Conservation (phyloP, 1,140 invertebrate species). For the Aricia agestis region DNA sequence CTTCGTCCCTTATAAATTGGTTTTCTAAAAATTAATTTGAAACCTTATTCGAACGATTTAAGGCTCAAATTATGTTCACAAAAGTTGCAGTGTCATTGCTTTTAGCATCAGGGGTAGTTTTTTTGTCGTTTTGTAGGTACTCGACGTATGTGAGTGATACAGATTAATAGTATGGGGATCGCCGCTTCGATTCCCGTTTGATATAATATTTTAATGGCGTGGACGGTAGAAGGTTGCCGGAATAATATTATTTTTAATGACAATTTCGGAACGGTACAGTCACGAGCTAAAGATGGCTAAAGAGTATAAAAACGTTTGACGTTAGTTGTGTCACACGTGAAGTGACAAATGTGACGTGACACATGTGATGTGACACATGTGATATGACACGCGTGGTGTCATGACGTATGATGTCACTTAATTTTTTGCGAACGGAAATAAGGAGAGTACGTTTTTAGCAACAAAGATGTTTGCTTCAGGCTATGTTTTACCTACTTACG, state of each 20-base stretch:
- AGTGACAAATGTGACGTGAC: no score
- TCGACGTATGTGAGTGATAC: constrained; percentile 14
- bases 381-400: no score
- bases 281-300: no score
- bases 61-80: not conserved
- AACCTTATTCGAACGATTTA: not conserved
- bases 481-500: no score
- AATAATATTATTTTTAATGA: not conserved
- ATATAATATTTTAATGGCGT: constrained; percentile 8
- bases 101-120: constrained; percentile 30
- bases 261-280: no score
- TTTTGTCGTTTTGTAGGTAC: constrained; percentile 23
- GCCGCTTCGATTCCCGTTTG: constrained; percentile 3
- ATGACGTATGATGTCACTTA: no score
- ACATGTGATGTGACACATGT: no score
- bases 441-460: no score
- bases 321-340: no score
- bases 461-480: no score
- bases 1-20: not conserved
- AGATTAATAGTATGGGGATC: constrained; percentile 12
- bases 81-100: constrained; percentile 50
- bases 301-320: no score
- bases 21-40: not conserved
- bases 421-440: no score
- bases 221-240: not conserved